Evolutionary conservation across 2,888 invertebrate genomes (phyloP).

Genomic region (Cheilosia vulpina): DNA sequence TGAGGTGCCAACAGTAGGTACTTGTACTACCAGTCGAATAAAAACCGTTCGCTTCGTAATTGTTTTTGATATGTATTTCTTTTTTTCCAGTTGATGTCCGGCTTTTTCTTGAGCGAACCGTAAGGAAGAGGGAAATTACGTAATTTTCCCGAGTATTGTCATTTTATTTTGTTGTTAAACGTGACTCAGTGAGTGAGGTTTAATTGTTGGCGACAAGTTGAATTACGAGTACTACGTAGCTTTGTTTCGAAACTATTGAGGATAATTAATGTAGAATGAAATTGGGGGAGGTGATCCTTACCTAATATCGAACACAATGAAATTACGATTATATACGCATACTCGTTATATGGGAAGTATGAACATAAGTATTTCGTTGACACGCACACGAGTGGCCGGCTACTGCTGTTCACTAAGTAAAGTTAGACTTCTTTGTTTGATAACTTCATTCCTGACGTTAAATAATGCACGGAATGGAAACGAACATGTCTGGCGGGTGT

Average conservation of each 20-base stretch:
- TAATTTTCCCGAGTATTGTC: conserved; percentile 49
- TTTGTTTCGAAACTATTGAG: conserved; percentile 11
- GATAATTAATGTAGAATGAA: conserved; percentile 14
- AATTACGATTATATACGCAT: too few relatives aligned
- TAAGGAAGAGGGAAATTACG: conserved; percentile 40
- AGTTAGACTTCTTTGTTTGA: too few relatives aligned
- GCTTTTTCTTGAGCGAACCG: background rate
- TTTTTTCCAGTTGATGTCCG: conserved; percentile 26
- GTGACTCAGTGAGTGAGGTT: conserved; percentile 51
- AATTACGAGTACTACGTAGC: conserved; percentile 16
- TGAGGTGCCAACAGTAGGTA: conserved; percentile 38
- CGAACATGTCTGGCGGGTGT: too few relatives aligned
- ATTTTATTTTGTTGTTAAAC: conserved; percentile 52
- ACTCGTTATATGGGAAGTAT: too few relatives aligned
- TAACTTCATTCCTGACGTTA: too few relatives aligned
- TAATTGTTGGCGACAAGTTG: conserved; percentile 56
- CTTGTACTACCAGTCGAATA: background rate
- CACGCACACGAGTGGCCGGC: too few relatives aligned
- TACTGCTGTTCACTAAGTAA: too few relatives aligned
- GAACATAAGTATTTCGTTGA: too few relatives aligned
- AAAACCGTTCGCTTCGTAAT: conserved; percentile 17
- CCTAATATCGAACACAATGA: background rate
- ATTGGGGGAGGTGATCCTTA: background rate
- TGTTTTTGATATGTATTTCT: conserved; percentile 9
- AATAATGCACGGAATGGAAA: too few relatives aligned